A percentile compares a stretch with the other conserved stretches of the same genome.
These are phyloP conservation scores for Calameuta idolon DNA, from an alignment of 2,888 invertebrate species.

Conservation along the genomic window DNA sequence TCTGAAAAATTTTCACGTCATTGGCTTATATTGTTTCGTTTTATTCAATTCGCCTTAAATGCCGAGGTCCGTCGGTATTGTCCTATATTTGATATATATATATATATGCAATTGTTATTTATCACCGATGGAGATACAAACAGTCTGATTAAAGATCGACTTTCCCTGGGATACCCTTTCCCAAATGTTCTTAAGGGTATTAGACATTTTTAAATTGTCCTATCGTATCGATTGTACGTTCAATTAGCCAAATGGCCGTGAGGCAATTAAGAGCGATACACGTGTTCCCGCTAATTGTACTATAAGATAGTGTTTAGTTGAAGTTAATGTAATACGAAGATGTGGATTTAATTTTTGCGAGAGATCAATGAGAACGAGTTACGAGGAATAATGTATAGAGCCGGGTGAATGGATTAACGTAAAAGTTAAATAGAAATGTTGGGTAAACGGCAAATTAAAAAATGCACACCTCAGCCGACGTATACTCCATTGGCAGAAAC, in stretches of 20 bases:
- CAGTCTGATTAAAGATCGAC: not conserved
- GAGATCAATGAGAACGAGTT: not conserved
- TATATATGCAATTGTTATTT: too few species aligned
- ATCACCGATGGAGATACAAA: too few species aligned
- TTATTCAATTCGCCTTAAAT: not conserved
- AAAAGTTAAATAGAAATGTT: not conserved
- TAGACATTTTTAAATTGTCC: not conserved
- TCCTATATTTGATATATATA: not conserved
- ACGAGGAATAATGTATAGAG: not conserved
- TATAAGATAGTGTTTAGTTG: constrained; percentile 19
- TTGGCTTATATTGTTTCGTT: not conserved
- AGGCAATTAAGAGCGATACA: constrained; percentile 19
- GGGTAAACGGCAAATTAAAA: constrained; percentile 13
- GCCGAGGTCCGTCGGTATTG: not conserved
- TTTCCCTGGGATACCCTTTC: not conserved
- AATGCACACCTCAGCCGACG: constrained; percentile 28
- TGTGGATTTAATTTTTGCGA: not conserved
- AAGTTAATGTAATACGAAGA: not conserved
- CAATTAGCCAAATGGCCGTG: constrained; percentile 12
- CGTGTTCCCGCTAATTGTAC: constrained; percentile 23
- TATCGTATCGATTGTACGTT: constrained; percentile 1
- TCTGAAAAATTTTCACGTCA: not conserved
- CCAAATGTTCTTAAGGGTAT: not conserved
- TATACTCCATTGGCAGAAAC: constrained; percentile 45
- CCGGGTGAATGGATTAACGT: not conserved